Conservation (phyloP, 2,888 invertebrate species). For the Pomacea canaliculata region DNA sequence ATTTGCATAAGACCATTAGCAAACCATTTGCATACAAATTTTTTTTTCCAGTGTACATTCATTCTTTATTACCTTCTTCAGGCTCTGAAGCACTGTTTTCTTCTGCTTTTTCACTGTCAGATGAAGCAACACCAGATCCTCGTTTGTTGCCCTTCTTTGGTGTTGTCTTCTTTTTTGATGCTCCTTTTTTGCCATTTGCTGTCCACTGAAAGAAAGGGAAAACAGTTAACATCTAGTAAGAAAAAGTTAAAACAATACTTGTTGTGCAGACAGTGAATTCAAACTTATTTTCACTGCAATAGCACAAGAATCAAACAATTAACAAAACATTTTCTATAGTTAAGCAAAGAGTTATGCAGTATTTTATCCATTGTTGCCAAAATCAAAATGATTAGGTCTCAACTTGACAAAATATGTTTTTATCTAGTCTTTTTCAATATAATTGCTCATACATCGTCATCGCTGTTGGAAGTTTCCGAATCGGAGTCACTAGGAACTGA, state of each 20-base stretch:
- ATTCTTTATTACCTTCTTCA: conserved; percentile 59
- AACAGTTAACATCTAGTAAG: neutral
- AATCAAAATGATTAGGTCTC: too few species aligned
- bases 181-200: conserved; percentile 55
- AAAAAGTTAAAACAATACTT: neutral
- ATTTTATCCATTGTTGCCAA: too few species aligned
- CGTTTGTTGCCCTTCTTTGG: conserved; percentile 57
- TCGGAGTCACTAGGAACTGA: conserved; percentile 53
- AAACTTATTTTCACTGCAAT: neutral
- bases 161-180: conserved; percentile 58
- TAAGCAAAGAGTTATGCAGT: neutral
- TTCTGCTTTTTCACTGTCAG: conserved; percentile 63
- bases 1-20: too few species aligned
- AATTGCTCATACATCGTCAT: conserved; percentile 60
- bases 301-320: neutral
- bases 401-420: too few species aligned
- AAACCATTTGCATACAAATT: too few species aligned
- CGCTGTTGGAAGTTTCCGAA: conserved; percentile 66
- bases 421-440: too few species aligned
- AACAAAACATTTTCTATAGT: neutral
- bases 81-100: conserved; percentile 62
- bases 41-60: too few species aligned
- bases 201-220: conserved; percentile 56
- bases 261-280: conserved; percentile 4
- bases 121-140: conserved; percentile 55